Conservation (phyloP, 2,888 invertebrate species). For the Caradrina kadenii region DNA sequence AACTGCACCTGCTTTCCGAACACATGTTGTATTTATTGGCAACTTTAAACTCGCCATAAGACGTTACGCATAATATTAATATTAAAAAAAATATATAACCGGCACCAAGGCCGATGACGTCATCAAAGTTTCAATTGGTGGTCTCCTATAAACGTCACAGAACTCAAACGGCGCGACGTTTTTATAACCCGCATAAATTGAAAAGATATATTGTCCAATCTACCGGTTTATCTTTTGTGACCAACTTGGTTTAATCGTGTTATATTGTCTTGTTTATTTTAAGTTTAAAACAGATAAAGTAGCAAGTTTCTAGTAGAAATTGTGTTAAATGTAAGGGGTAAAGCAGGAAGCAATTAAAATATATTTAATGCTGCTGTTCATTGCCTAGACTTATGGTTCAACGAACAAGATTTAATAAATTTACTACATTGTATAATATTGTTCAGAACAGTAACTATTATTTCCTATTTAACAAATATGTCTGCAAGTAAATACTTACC, state of each 20-base stretch:
- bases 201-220: conserved; percentile 70
- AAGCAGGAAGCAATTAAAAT: conserved; percentile 38
- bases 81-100: conserved; percentile 27
- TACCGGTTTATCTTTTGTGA: conserved; percentile 65
- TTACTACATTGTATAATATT: neutral
- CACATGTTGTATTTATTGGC: conserved; percentile 51
- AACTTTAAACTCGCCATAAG: conserved; percentile 33
- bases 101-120: conserved; percentile 59
- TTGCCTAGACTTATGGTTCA: conserved; percentile 4
- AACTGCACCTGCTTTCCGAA: conserved; percentile 54
- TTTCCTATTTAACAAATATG: neutral
- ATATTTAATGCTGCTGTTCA: conserved; percentile 25
- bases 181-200: conserved; percentile 73
- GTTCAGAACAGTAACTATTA: neutral
- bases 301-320: conserved; percentile 40
- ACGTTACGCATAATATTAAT: conserved; percentile 45
- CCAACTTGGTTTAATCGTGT: conserved; percentile 62
- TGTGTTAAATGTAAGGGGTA: conserved; percentile 16
- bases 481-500: neutral
- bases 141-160: conserved; percentile 62
- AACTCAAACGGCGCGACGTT: conserved; percentile 65
- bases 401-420: neutral
- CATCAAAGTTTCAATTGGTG: conserved; percentile 64
- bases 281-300: conserved; percentile 34
- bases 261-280: conserved; percentile 48